These are phyloP conservation scores for Nasonovia ribisnigri DNA, from an alignment of 2,888 invertebrate genomes.

Conservation along the genomic window DNA sequence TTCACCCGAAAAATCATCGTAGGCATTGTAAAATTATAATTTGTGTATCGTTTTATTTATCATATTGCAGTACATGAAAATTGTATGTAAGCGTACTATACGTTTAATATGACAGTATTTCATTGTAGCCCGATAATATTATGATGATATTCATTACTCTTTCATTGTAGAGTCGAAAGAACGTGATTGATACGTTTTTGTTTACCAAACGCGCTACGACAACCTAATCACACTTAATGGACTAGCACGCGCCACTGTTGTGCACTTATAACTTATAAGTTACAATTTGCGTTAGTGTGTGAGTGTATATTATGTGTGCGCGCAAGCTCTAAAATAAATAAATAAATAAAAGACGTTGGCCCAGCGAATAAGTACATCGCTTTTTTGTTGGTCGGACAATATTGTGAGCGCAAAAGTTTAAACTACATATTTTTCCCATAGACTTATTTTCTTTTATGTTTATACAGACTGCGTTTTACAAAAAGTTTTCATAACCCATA, in stretches of 20 bases:
- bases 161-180: not conserved
- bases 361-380: not conserved
- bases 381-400: conserved; percentile 29
- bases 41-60: not conserved
- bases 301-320: not conserved
- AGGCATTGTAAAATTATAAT: not conserved
- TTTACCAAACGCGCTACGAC: conserved; percentile 7
- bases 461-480: not conserved
- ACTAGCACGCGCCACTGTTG: not conserved
- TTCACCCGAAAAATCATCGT: not conserved
- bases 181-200: conserved; percentile 43
- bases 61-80: not conserved
- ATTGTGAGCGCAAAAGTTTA: not conserved
- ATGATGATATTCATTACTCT: not conserved
- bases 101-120: not conserved
- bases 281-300: not conserved
- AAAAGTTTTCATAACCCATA: conserved; percentile 28
- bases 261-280: not conserved
- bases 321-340: not conserved
- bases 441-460: not conserved
- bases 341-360: not conserved
- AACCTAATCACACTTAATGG: conserved; percentile 50
- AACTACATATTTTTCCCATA: not conserved
- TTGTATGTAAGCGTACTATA: too few species aligned
- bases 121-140: not conserved